These are phyloP conservation scores for Colius striatus DNA, from an alignment of 2,113 vertebrate species.

Conservation along the genomic window DNA sequence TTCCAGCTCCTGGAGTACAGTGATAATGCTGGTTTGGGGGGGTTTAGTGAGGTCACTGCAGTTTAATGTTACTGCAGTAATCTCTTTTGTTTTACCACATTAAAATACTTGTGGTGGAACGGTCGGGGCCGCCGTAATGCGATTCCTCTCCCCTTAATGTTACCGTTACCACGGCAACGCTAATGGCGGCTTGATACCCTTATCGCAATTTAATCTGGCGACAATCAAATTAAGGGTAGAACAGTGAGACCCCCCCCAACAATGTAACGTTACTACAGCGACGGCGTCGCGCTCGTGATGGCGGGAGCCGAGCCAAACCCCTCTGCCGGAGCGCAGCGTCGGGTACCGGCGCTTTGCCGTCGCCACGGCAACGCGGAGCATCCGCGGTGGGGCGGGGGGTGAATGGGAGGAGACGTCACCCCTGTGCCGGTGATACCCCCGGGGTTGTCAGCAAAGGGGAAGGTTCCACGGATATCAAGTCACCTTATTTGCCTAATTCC, in stretches of 20 bases:
- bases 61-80: conserved; percentile 56
- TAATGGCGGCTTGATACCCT: conserved; percentile 67
- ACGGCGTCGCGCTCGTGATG: conserved; percentile 44
- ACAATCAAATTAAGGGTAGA: conserved; percentile 66
- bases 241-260: conserved; percentile 40
- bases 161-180: conserved; percentile 33
- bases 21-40: background rate
- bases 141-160: conserved; percentile 54
- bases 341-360: background rate
- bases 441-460: background rate
- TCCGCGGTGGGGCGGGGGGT: conserved; percentile 4
- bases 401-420: conserved; percentile 4
- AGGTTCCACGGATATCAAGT: background rate
- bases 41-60: conserved; percentile 59
- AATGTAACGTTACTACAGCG: conserved; percentile 51
- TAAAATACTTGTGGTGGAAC: conserved; percentile 58
- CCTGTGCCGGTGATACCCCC: background rate
- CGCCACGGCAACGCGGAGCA: conserved; percentile 20
- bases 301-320: conserved; percentile 30
- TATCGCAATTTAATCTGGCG: conserved; percentile 68
- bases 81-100: conserved; percentile 71
- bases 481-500: background rate
- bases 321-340: no score
- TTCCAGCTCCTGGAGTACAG: fast-evolving
- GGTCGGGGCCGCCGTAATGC: conserved; percentile 11